phyloP scores from a whole-genome alignment of 2,797 vertebrate genomes.

The Heterohyrax brucei region DNA sequence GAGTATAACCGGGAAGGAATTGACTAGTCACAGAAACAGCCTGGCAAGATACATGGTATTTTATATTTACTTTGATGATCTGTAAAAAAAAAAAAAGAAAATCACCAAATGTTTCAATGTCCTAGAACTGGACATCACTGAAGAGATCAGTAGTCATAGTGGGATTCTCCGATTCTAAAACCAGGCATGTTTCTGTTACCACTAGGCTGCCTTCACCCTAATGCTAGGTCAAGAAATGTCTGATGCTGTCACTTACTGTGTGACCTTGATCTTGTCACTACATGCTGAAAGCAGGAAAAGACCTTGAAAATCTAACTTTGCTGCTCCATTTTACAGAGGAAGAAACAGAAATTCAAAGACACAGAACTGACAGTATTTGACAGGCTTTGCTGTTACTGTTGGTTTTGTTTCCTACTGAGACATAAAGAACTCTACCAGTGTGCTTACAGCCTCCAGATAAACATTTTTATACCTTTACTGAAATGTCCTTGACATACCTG shows the following conservation, averaged over 20 bases:
- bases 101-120: neutral
- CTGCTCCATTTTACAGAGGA: neutral
- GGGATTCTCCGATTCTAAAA: neutral
- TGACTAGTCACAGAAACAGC: neutral
- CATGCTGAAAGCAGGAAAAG: slow-evolving; percentile 4
- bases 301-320: neutral
- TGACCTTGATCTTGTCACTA: slow-evolving; percentile 17
- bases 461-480: neutral
- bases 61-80: slow-evolving; percentile 37
- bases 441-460: slow-evolving; percentile 2
- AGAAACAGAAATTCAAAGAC: slow-evolving; percentile 19
- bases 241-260: neutral
- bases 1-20: neutral
- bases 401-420: neutral
- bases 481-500: slow-evolving; percentile 68
- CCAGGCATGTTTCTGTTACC: neutral
- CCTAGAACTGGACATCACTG: neutral
- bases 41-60: neutral
- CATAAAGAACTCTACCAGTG: neutral
- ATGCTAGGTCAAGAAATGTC: neutral
- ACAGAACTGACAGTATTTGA: neutral
- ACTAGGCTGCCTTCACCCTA: neutral
- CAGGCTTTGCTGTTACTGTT: neutral
- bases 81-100: neutral
- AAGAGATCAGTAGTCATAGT: neutral